A percentile compares a stretch with the other conserved stretches of the same genome.
Conservation (phyloP, 2,797 vertebrate genomes). For the Echiichthys vipera region DNA sequence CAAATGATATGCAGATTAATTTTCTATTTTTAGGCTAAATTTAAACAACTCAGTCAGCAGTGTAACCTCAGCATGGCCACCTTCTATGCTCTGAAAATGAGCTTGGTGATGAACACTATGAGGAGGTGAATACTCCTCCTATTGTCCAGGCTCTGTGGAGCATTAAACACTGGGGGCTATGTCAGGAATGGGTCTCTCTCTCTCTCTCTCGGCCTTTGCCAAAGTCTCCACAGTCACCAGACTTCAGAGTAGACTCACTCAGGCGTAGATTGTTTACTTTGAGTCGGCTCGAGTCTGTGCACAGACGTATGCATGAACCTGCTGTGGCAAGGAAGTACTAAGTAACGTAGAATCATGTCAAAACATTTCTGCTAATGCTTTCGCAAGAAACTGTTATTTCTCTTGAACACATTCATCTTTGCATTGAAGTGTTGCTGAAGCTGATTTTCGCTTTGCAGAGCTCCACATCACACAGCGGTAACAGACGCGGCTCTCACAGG, state of each 20-base stretch:
- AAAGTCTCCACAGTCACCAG: slow-evolving; percentile 62
- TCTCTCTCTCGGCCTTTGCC: slow-evolving; percentile 39
- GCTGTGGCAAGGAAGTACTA: slow-evolving; percentile 10
- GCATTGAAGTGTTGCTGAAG: slow-evolving; percentile 5
- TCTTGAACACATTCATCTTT: background rate
- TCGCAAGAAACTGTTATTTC: slow-evolving; percentile 9
- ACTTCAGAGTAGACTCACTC: slow-evolving; percentile 73
- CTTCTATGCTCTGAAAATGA: slow-evolving; percentile 46
- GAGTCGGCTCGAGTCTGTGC: slow-evolving; percentile 6
- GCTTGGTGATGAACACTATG: slow-evolving; percentile 44
- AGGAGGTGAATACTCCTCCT: slow-evolving; percentile 65
- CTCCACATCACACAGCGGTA: background rate
- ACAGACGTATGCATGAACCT: slow-evolving; percentile 9
- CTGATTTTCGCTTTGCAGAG: slow-evolving; percentile 7
- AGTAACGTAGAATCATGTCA: background rate
- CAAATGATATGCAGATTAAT: background rate
- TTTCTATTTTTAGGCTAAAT: background rate
- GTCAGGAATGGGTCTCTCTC: slow-evolving; percentile 69
- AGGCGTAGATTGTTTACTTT: slow-evolving; percentile 77
- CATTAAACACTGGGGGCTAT: slow-evolving; percentile 76
- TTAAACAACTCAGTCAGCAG: background rate
- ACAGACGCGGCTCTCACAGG: slow-evolving; percentile 24
- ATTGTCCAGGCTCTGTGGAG: slow-evolving; percentile 76
- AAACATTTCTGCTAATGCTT: background rate
- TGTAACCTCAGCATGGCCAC: slow-evolving; percentile 1